phyloP scores from a whole-genome alignment of 2,888 invertebrate species.

The Caenorhabditis sp. region DNA sequence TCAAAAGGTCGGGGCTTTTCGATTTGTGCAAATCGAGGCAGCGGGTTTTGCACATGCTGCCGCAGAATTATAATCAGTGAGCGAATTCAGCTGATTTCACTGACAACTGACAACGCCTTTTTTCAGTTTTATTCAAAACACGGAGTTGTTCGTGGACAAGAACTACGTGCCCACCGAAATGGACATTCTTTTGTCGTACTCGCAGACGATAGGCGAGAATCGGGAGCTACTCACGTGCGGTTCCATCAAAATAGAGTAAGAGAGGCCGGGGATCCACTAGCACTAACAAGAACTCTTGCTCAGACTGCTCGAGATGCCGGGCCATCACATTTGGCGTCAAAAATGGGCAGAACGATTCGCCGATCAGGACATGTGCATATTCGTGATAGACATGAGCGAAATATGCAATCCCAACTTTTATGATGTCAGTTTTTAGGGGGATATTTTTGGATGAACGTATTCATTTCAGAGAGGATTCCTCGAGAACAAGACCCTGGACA shows the following conservation, averaged over 20 bases:
- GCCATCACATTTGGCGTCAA: constrained; percentile 66
- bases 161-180: constrained; percentile 61
- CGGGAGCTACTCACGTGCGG: constrained; percentile 43
- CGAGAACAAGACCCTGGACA: constrained; percentile 59
- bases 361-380: constrained; percentile 55
- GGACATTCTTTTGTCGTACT: constrained; percentile 60
- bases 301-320: constrained; percentile 67
- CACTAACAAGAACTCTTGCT: neutral
- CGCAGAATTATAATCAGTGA: constrained; percentile 59
- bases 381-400: constrained; percentile 67
- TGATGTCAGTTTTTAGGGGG: constrained; percentile 19
- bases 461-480: constrained; percentile 60
- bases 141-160: constrained; percentile 47
- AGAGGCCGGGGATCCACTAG: neutral
- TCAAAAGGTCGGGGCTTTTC: constrained; percentile 42
- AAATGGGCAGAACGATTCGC: constrained; percentile 59
- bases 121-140: constrained; percentile 54
- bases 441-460: neutral
- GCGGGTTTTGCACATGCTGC: constrained; percentile 46
- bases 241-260: constrained; percentile 56
- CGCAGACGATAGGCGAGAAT: constrained; percentile 59
- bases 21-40: constrained; percentile 50
- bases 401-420: constrained; percentile 64
- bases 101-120: neutral
- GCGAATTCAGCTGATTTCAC: neutral